phyloP scores from a whole-genome alignment of 2,113 vertebrate species.

The Callopanchax toddi region DNA sequence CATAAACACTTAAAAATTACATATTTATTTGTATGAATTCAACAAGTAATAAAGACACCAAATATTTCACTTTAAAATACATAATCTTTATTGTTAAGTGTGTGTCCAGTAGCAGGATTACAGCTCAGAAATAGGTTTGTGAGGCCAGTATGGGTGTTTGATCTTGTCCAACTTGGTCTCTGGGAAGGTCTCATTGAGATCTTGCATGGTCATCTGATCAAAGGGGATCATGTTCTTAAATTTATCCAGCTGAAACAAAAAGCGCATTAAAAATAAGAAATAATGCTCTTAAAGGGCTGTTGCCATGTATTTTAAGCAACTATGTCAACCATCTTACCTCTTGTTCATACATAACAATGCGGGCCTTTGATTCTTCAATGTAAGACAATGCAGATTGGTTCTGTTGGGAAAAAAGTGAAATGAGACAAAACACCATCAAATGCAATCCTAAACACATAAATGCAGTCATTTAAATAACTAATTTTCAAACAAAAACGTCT shows the following conservation, averaged over 20 bases:
- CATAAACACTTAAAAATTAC: no score
- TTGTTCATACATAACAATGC: slow-evolving; percentile 82
- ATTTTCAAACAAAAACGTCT: not conserved
- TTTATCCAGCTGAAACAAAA: slow-evolving; percentile 82
- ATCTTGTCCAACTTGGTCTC: slow-evolving; percentile 89
- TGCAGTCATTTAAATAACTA: no score
- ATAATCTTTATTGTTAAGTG: slow-evolving; percentile 66
- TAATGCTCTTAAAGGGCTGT: not conserved
- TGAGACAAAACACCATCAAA: not conserved
- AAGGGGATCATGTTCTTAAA: slow-evolving; percentile 91
- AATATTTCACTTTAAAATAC: slow-evolving; percentile 57
- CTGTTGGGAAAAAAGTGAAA: slow-evolving; percentile 67
- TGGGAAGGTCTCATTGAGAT: slow-evolving; percentile 84
- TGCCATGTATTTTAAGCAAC: not conserved
- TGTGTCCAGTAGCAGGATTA: slow-evolving; percentile 66
- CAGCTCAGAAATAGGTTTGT: slow-evolving; percentile 87
- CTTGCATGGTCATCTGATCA: slow-evolving; percentile 93
- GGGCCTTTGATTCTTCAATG: slow-evolving; percentile 83
- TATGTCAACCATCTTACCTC: slow-evolving; percentile 76
- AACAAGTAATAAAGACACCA: slow-evolving; percentile 11
- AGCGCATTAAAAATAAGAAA: not conserved
- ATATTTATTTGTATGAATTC: no score
- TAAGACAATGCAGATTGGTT: slow-evolving; percentile 78
- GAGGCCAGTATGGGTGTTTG: slow-evolving; percentile 92
- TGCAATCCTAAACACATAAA: no score